A percentile compares a stretch with the other conserved stretches of the same genome.
Evolutionary conservation across 2,888 invertebrate species (phyloP).

Genomic region (Torymus texanus): DNA sequence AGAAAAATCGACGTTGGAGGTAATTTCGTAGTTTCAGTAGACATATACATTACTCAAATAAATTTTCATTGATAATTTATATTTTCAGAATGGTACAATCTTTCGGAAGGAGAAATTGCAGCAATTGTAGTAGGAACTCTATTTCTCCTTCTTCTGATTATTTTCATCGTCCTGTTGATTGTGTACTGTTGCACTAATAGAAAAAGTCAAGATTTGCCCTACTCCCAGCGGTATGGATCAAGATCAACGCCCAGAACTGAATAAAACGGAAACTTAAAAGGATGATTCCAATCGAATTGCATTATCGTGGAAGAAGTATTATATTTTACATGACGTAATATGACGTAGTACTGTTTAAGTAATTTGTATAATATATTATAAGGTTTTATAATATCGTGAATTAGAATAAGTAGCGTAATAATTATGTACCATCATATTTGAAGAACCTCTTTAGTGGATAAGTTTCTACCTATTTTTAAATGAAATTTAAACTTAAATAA

Average conservation of each 20-base stretch:
- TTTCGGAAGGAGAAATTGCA: slow-evolving; percentile 78
- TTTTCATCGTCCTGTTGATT: slow-evolving; percentile 78
- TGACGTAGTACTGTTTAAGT: no score
- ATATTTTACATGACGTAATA: no score
- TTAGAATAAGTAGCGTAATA: no score
- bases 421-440: no score
- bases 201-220: slow-evolving; percentile 80
- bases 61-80: background rate
- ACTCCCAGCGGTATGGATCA: slow-evolving; percentile 71
- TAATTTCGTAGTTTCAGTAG: slow-evolving; percentile 58
- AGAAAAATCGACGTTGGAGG: slow-evolving; percentile 80
- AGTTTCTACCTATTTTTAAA: no score
- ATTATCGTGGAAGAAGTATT: no score
- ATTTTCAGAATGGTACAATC: slow-evolving; percentile 74
- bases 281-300: no score
- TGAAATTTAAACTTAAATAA: no score
- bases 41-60: background rate
- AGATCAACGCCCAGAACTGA: slow-evolving; percentile 61
- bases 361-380: no score
- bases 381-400: no score
- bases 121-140: slow-evolving; percentile 84
- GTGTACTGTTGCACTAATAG: slow-evolving; percentile 80
- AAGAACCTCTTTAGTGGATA: no score
- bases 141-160: slow-evolving; percentile 80
- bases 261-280: background rate